These are phyloP conservation scores for Bradypodion pumilum DNA, from an alignment of 2,797 vertebrate genomes.

Conservation along the genomic window DNA sequence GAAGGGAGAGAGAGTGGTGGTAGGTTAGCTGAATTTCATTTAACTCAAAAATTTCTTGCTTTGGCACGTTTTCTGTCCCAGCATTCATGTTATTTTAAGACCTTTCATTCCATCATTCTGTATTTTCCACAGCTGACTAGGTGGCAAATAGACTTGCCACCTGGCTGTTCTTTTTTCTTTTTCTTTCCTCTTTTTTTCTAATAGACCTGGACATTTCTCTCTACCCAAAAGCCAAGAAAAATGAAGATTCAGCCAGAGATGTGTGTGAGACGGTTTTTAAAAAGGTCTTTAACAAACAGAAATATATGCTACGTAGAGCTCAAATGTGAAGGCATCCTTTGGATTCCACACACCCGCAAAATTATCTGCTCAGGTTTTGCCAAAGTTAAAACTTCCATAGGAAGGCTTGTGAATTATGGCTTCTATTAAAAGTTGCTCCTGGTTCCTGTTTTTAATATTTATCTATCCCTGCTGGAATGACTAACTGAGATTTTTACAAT, in stretches of 20 bases:
- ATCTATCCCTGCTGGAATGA: background rate
- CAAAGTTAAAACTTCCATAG: slow-evolving; percentile 54
- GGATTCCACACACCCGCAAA: slow-evolving; percentile 40
- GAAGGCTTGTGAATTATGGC: slow-evolving; percentile 43
- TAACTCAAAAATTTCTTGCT: slow-evolving; percentile 49
- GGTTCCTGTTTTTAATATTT: slow-evolving; percentile 33
- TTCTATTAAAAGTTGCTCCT: slow-evolving; percentile 4
- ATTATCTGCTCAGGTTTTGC: slow-evolving; percentile 32
- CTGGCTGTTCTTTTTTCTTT: slow-evolving; percentile 45
- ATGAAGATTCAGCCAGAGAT: slow-evolving; percentile 48
- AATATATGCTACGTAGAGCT: slow-evolving; percentile 31
- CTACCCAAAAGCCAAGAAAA: slow-evolving; percentile 59
- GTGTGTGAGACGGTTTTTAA: slow-evolving; percentile 44
- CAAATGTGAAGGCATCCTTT: slow-evolving; percentile 45
- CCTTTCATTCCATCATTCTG: slow-evolving; percentile 60
- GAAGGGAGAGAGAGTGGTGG: background rate
- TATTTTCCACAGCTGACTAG: slow-evolving; percentile 64
- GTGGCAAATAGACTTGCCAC: slow-evolving; percentile 62
- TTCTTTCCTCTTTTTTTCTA: slow-evolving; percentile 21
- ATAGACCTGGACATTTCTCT: slow-evolving; percentile 47
- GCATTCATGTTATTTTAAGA: slow-evolving; percentile 64
- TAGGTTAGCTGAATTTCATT: slow-evolving; percentile 51
- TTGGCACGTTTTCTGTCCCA: slow-evolving; percentile 52
- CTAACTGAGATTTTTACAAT: background rate
- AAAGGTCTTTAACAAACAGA: slow-evolving; percentile 55